Percentiles rank a stretch among this genome's conserved stretches.
phyloP scores from a whole-genome alignment of 2,888 invertebrate genomes.

The Polymixis flavicincta region DNA sequence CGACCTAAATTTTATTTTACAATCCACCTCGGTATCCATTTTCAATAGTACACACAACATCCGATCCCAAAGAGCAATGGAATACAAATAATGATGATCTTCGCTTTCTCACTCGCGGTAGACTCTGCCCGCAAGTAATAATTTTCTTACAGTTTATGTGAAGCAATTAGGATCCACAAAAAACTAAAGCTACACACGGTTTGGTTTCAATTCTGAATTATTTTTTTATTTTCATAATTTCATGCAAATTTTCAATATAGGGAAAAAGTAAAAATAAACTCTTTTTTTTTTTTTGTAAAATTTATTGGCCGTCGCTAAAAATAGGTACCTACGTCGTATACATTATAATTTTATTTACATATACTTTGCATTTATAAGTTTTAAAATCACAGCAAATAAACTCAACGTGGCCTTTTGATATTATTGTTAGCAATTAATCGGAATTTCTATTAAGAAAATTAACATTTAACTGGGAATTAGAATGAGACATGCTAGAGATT shows the following conservation, averaged over 20 bases:
- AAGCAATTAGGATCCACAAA: conserved; percentile 77
- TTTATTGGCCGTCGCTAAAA: conserved; percentile 82
- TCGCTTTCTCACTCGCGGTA: conserved; percentile 20
- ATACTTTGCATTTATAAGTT: conserved; percentile 60
- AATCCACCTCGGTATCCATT: conserved; percentile 46
- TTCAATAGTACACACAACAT: not conserved
- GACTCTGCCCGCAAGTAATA: conserved; percentile 78
- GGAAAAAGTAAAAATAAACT: conserved; percentile 58
- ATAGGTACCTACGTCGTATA: conserved; percentile 75
- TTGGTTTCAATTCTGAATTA: conserved; percentile 63
- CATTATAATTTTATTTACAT: conserved; percentile 66
- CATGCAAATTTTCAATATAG: conserved; percentile 60
- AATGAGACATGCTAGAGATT: conserved; percentile 61
- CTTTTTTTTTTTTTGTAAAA: conserved; percentile 68
- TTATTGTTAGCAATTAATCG: conserved; percentile 25
- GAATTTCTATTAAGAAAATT: conserved; percentile 23
- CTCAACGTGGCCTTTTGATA: conserved; percentile 54
- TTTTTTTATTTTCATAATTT: conserved; percentile 66
- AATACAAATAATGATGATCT: conserved; percentile 33
- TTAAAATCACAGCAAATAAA: conserved; percentile 74
- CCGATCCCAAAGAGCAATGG: conserved; percentile 50
- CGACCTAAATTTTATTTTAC: conserved; percentile 21
- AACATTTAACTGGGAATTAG: conserved; percentile 37
- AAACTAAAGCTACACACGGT: conserved; percentile 66
- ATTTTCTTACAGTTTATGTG: conserved; percentile 78